These are phyloP conservation scores for Panzeria rudis DNA, from an alignment of 2,888 invertebrate species.

Conservation along the genomic window DNA sequence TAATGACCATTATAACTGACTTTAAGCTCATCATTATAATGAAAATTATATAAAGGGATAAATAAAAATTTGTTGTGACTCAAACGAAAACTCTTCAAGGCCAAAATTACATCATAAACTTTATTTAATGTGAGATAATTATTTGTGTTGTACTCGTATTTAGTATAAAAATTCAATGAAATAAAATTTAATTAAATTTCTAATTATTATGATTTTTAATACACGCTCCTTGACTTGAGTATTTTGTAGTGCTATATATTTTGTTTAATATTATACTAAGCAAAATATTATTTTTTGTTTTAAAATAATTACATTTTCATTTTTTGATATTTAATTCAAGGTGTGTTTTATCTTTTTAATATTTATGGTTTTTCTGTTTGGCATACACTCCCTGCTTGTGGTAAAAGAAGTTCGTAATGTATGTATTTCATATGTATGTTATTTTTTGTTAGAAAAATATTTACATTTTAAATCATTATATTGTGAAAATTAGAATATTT, in stretches of 20 bases:
- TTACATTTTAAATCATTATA: neutral
- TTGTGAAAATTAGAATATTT: neutral
- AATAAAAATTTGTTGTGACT: neutral
- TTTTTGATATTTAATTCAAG: neutral
- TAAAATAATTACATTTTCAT: neutral
- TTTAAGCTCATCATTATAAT: neutral
- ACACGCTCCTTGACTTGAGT: neutral
- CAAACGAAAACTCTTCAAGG: neutral
- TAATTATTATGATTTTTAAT: neutral
- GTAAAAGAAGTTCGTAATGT: neutral
- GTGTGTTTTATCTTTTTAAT: neutral
- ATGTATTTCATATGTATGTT: neutral
- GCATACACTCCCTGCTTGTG: neutral
- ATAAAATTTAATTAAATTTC: neutral
- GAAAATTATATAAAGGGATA: neutral
- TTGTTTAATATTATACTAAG: neutral
- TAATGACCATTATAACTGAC: neutral
- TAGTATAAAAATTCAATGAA: neutral
- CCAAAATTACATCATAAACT: neutral
- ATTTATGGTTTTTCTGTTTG: neutral
- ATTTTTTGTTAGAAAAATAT: neutral
- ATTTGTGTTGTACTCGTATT: neutral
- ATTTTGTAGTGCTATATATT: neutral
- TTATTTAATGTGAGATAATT: neutral
- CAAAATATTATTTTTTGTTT: neutral